Evolutionary conservation across 2,797 vertebrate genomes (phyloP), one percentile per base, ranked within the genome.

Genomic region (Sphenodon punctatus): DNA sequence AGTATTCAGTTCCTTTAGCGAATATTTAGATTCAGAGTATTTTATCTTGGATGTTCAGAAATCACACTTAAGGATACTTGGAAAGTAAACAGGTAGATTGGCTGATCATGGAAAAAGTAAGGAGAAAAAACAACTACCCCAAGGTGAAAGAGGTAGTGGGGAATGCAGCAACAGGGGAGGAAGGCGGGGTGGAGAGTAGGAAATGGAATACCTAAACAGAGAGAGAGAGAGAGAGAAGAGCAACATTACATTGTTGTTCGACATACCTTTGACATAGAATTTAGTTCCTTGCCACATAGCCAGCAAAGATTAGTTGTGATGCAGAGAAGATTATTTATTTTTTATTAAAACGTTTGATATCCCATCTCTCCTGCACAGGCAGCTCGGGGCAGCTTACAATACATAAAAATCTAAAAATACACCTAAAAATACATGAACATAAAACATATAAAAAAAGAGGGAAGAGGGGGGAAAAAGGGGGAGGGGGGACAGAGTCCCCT

Each of bases 21-120:
- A n/a, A n/a, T n/a, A n/a, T n/a, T n/a, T 1, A 82, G 82, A 82
- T 75, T 70, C 79, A 82, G 75, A 82, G 82, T 75, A 69, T 75
- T 49, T 78, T 80, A 72, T 64, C 89, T 88, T 84, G 83, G 58
- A 67, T 16, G 64, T 80, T 90, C 75, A 9, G 67, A 80, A 80
- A 84, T 76, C 90, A 87, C 72, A 78, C 79, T n/a, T 87, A 88
- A 86, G 48, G 79, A 75, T 61, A 85, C 92, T 88, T 93, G 92
- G 87, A 88, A 88, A 90, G 92, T 88, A 84, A 78, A 86, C 4
- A 75, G n/a, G 49, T 48, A 4, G 72, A 80, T 85, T 87, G 90
- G 87, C 71, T 89, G 87, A 88, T 87, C 82, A 76, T 12, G 45
- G 80, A 59, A 80, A 15, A 39, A 10, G 27, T n/a, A n/a, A n/a